Evolutionary conservation across 2,113 vertebrate genomes (phyloP).

Genomic region (Chrysemys picta): DNA sequence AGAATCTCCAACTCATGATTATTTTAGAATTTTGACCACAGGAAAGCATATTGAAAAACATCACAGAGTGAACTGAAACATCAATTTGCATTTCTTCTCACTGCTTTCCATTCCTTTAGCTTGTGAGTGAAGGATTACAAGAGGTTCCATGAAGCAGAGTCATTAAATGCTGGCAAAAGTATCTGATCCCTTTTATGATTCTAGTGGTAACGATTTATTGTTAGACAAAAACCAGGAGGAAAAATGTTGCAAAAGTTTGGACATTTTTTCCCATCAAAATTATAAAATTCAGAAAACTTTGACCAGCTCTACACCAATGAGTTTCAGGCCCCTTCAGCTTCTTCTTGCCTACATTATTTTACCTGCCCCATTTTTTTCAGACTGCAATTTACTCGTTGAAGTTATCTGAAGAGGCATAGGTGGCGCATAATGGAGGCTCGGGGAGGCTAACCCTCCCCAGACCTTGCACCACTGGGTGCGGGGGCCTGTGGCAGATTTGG

Average conservation of each 20-base stretch:
- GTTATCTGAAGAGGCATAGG: background rate
- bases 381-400: background rate
- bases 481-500: too few relatives aligned
- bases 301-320: background rate
- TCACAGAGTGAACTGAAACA: background rate
- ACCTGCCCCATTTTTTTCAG: background rate
- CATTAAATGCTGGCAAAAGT: background rate
- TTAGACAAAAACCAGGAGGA: accelerated
- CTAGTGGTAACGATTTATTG: background rate
- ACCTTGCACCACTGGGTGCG: too few relatives aligned
- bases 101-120: background rate
- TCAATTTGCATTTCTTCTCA: background rate
- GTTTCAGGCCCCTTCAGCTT: background rate
- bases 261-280: background rate
- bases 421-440: too few relatives aligned
- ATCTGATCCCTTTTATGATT: background rate
- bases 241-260: background rate
- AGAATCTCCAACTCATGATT: background rate
- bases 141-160: background rate
- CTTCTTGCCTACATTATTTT: background rate
- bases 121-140: background rate
- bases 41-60: background rate
- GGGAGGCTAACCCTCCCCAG: too few relatives aligned
- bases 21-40: background rate
- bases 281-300: background rate